These are phyloP conservation scores for Neofelis nebulosa DNA, from an alignment of 2,113 vertebrate species.

Conservation along the genomic window DNA sequence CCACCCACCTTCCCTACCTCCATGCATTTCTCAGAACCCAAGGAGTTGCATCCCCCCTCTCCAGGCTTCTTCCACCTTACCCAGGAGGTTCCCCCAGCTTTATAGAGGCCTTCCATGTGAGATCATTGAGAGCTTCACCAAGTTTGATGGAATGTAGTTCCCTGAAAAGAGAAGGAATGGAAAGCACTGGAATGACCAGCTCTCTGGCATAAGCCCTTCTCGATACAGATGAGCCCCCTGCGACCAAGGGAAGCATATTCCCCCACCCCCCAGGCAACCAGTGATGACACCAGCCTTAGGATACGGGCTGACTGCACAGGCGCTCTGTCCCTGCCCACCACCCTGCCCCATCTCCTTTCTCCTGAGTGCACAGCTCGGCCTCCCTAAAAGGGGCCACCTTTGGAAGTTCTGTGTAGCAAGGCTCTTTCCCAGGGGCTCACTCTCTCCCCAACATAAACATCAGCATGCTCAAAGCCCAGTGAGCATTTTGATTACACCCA, in stretches of 20 bases:
- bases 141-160: not conserved
- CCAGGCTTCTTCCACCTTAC: not conserved
- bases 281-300: not conserved
- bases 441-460: not conserved
- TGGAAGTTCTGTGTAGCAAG: not conserved
- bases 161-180: constrained; percentile 46
- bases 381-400: not conserved
- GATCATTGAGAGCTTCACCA: not conserved
- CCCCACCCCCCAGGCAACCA: not conserved
- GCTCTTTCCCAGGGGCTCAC: not conserved
- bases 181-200: not conserved
- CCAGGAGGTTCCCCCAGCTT: not conserved
- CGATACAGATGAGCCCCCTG: not conserved
- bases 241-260: not conserved
- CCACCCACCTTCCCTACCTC: not conserved
- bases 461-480: not conserved
- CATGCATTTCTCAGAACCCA: not conserved
- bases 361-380: not conserved
- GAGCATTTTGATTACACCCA: not conserved
- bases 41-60: not conserved
- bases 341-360: not conserved
- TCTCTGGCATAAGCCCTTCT: not conserved
- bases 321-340: not conserved
- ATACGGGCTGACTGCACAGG: not conserved
- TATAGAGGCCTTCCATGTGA: not conserved